These are phyloP conservation scores for Pseudorhiza aurosa DNA, from an alignment of 30 jellyfish, hydroid and myxozoan genomes.

Conservation along the genomic window DNA sequence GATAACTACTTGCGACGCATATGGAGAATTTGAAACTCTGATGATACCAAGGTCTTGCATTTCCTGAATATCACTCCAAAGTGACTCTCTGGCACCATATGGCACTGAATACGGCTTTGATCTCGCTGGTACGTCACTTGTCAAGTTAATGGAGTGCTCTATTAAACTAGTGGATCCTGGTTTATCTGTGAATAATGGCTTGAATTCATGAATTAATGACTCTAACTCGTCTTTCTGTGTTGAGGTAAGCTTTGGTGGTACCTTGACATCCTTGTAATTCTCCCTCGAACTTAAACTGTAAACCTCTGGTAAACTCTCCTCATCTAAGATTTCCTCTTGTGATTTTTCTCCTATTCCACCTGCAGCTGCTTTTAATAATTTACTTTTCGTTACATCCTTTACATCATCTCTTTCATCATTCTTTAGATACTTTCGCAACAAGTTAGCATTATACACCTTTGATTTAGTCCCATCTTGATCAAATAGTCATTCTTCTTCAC, in stretches of 20 bases:
- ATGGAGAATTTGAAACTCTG: conserved; percentile 46
- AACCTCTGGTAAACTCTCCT: conserved; percentile 39
- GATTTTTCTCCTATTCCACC: conserved; percentile 10
- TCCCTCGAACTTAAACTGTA: conserved; percentile 10
- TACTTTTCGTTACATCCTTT: conserved; percentile 25
- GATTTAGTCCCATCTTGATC: conserved; percentile 12
- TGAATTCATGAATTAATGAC: conserved; percentile 24
- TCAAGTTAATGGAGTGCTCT: conserved; percentile 26
- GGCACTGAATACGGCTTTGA: conserved; percentile 58
- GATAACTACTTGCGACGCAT: conserved; percentile 49
- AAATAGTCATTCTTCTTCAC: conserved; percentile 19
- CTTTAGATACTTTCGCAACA: conserved; percentile 28
- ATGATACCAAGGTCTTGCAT: conserved; percentile 44
- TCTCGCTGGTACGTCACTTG: conserved; percentile 56
- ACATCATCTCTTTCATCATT: neutral
- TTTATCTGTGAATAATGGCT: conserved; percentile 43
- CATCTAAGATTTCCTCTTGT: conserved; percentile 45
- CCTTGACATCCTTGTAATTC: conserved; percentile 29
- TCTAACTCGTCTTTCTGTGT: conserved; percentile 22
- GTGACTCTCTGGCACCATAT: conserved; percentile 50
- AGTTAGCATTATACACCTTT: conserved; percentile 35
- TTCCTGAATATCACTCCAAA: conserved; percentile 36
- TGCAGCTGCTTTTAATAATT: conserved; percentile 35
- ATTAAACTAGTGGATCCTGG: conserved; percentile 46
- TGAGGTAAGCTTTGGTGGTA: conserved; percentile 17